phyloP scores from a whole-genome alignment of 2,888 invertebrate genomes.

The Dasypolia templi region DNA sequence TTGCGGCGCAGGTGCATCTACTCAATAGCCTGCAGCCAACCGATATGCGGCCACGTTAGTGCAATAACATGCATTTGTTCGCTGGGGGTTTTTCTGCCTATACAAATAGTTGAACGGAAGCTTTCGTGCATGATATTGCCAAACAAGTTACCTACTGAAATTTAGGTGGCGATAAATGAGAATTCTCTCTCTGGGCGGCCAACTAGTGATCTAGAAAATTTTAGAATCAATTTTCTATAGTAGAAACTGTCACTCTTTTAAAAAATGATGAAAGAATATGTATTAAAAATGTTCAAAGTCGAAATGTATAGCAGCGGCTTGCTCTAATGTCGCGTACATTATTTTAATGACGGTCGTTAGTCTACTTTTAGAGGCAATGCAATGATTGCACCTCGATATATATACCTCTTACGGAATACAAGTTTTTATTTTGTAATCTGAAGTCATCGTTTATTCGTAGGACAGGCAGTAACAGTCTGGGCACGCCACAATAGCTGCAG shows the following conservation, averaged over 20 bases:
- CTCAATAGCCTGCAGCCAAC: constrained; percentile 63
- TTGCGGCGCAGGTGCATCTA: constrained; percentile 76
- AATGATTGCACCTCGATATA: constrained; percentile 61
- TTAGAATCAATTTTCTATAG: background rate
- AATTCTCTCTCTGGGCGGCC: background rate
- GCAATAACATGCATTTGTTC: constrained; percentile 70
- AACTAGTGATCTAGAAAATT: background rate
- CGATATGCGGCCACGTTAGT: constrained; percentile 69
- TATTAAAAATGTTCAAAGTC: constrained; percentile 21
- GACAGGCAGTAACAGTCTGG: too few species aligned
- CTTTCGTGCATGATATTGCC: constrained; percentile 16
- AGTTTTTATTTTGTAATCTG: constrained; percentile 53
- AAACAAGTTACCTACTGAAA: background rate
- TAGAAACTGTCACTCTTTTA: background rate
- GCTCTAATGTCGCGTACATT: constrained; percentile 63
- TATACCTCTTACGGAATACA: constrained; percentile 45
- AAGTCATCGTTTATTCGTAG: constrained; percentile 36
- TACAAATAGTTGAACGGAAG: constrained; percentile 64
- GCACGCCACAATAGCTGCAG: too few species aligned
- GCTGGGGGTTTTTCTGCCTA: constrained; percentile 54
- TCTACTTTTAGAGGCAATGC: constrained; percentile 56
- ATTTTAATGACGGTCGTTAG: constrained; percentile 67
- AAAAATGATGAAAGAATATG: constrained; percentile 13
- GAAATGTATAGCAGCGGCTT: constrained; percentile 35
- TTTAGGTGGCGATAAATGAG: background rate